Conservation (phyloP, 2,888 invertebrate species). For the Agapostemon virescens region DNA sequence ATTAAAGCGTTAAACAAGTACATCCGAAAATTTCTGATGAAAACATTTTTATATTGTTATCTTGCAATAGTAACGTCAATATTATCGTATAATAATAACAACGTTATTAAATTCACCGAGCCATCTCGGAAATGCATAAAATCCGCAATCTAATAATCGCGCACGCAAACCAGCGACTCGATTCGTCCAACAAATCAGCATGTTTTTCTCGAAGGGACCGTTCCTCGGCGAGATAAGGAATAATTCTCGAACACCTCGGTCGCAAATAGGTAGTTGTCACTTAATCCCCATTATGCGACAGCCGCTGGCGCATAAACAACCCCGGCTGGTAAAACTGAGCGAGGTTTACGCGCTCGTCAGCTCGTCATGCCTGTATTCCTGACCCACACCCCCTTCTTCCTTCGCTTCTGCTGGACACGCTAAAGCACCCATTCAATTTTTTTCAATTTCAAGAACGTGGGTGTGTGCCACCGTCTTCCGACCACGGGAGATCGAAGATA, state of each 20-base stretch:
- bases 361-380: constrained; percentile 62
- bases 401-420: constrained; percentile 40
- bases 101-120: too few relatives aligned
- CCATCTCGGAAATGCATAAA: too few relatives aligned
- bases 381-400: constrained; percentile 18
- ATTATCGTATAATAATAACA: too few relatives aligned
- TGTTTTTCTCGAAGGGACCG: not conserved
- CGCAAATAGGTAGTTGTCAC: not conserved
- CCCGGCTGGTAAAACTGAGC: constrained; percentile 30
- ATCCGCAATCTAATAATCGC: not conserved
- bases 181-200: not conserved
- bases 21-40: too few relatives aligned
- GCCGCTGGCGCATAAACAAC: constrained; percentile 25
- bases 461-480: constrained; percentile 69
- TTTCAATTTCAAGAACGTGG: constrained; percentile 68
- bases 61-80: too few relatives aligned
- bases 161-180: not conserved
- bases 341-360: constrained; percentile 29
- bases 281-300: constrained; percentile 12
- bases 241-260: constrained; percentile 4
- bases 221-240: not conserved
- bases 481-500: constrained; percentile 67
- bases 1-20: too few relatives aligned
- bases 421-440: constrained; percentile 63
- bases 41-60: too few relatives aligned